Conservation (phyloP, 1,140 invertebrate species). For the Nilaparvata lugens region DNA sequence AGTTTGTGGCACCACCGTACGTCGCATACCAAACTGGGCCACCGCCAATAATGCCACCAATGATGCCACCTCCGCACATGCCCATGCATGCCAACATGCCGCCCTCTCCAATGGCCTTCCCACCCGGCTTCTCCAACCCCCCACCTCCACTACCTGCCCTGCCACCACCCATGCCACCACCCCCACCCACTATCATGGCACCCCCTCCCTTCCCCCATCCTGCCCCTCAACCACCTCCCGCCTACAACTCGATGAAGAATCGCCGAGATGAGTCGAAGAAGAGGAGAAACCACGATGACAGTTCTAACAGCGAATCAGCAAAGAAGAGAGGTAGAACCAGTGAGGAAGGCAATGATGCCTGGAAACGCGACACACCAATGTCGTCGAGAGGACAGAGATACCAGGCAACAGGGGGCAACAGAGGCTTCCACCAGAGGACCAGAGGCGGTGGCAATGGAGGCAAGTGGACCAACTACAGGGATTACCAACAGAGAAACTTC, state of each 20-base stretch:
- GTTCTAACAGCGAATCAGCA: neutral
- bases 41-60: neutral
- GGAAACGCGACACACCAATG: neutral
- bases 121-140: neutral
- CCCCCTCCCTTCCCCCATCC: neutral
- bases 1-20: neutral
- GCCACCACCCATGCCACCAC: conserved; percentile 15
- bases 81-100: neutral
- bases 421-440: no score
- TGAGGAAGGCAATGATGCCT: neutral
- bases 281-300: no score
- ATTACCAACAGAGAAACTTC: conserved; percentile 1
- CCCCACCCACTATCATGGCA: neutral
- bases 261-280: no score
- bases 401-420: no score
- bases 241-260: no score
- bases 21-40: neutral
- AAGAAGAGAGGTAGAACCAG: neutral
- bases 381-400: neutral
- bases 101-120: neutral
- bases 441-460: neutral
- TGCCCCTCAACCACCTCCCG: no score
- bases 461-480: conserved; percentile 1
- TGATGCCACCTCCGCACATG: neutral
- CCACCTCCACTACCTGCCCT: conserved; percentile 15